Evolutionary conservation across 2,797 vertebrate genomes (phyloP).

Genomic region (Craterocephalus amniculus): DNA sequence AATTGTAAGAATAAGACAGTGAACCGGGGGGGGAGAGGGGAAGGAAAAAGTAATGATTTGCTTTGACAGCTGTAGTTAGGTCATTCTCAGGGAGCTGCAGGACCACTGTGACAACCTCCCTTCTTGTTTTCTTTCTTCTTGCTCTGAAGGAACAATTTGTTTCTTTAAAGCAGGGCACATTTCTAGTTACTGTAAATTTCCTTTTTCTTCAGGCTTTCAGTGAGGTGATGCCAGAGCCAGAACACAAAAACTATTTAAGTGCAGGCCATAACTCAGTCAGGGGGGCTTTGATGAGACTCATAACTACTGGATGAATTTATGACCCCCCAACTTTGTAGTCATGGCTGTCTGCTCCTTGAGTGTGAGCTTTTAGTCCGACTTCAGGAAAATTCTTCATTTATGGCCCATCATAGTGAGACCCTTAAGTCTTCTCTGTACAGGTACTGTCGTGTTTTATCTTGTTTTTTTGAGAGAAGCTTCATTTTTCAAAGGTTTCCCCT

Average conservation of each 20-base stretch:
- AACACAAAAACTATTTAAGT: conserved; percentile 38
- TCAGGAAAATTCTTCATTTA: conserved; percentile 73
- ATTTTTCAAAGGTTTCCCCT: too few relatives aligned
- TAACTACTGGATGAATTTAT: conserved; percentile 50
- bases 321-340: conserved; percentile 38
- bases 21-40: conserved; percentile 8
- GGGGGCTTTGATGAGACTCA: conserved; percentile 51
- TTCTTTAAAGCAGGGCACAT: conserved; percentile 7
- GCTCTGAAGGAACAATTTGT: conserved; percentile 12
- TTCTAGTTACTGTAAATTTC: neutral
- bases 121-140: conserved; percentile 21
- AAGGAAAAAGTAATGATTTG: conserved; percentile 43
- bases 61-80: conserved; percentile 54
- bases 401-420: conserved; percentile 64
- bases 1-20: neutral
- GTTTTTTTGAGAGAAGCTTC: conserved; percentile 32
- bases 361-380: conserved; percentile 59
- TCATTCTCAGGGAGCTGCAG: conserved; percentile 31
- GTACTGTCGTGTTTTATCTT: conserved; percentile 57
- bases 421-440: conserved; percentile 59
- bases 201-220: conserved; percentile 29
- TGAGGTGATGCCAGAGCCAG: conserved; percentile 18
- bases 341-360: conserved; percentile 43
- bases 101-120: conserved; percentile 21
- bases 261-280: conserved; percentile 45